Evolutionary conservation across 2,113 vertebrate species (phyloP).

Genomic region (chimpanzee (Pan troglodytes)): DNA sequence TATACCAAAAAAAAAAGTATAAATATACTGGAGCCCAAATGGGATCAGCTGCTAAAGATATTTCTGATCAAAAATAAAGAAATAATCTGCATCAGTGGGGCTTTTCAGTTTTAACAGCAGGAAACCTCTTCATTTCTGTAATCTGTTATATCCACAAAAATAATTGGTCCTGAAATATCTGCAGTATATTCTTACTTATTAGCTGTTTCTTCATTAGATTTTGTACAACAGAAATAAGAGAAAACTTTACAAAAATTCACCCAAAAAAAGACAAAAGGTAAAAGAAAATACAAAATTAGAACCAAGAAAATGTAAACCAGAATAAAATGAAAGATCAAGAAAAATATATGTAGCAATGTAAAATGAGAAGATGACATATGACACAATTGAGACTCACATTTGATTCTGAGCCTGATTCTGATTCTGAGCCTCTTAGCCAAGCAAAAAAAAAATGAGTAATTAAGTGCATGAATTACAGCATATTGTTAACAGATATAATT

Average conservation of each 20-base stretch:
- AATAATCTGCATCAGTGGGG: conserved; percentile 1
- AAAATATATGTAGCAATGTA: not conserved
- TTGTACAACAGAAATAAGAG: not conserved
- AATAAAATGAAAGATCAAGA: not conserved
- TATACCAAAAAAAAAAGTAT: not conserved
- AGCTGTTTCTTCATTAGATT: not conserved
- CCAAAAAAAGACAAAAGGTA: not conserved
- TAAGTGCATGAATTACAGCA: not conserved
- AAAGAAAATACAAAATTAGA: not conserved
- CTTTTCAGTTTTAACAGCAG: conserved; percentile 31
- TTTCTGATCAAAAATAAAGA: conserved; percentile 52
- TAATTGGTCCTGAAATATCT: not conserved
- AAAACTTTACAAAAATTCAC: not conserved
- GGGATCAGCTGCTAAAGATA: conserved; percentile 22
- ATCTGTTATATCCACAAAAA: not conserved
- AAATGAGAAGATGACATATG: not conserved
- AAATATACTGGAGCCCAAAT: not conserved
- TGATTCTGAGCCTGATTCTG: not conserved
- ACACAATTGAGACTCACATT: not conserved
- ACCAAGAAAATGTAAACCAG: not conserved
- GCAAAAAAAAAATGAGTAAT: not conserved
- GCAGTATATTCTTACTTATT: not conserved
- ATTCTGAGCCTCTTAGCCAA: not conserved
- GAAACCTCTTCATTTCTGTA: conserved; percentile 23
- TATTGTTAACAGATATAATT: not conserved